Evolutionary conservation across 2,113 vertebrate species (phyloP), one percentile per base, ranked within the genome.

Genomic region (Phrynosoma blainvillii): DNA sequence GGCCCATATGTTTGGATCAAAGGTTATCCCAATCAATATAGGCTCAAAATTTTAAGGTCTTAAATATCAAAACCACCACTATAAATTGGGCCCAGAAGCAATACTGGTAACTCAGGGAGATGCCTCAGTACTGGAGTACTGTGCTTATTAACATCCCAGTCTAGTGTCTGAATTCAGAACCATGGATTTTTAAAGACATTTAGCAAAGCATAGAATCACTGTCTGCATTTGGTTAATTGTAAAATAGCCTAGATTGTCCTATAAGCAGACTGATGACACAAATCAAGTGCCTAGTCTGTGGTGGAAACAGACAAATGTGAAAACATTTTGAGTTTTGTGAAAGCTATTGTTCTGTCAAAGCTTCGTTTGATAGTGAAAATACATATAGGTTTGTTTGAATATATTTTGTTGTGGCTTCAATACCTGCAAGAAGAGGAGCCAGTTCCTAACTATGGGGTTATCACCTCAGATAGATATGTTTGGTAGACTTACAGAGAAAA

Each of bases 341-440:
- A 88, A 92, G 89, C 79, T 86, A 25, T 89, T 82, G 90, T 86
- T 88, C 87, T 23, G 42, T 92, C 79, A 86, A 87, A 90, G 56
- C 86, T 94, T 91, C 83, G 82, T 81, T 88, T 85, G 84, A 66
- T 71, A 76, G 89, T 83, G 56, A 59, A 82, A 78, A 90, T 79
- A 65, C 70, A 87, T 84, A 88, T 2, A 20, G 2, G 56, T 65
- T 82, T 90, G 74, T 59, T 83, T 80, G 40, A 92, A 82, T 0
- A 85, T 93, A 86, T 5, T 92, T 90, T 47, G 86, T 30, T 81
- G 36, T 89, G 89, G 90, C 75, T 93, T 86, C 87, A 94, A 89
- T 91, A 92, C 30, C 73, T 90, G 23, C 40, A 89, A 79, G 84
- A 94, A 78, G 91, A 59, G 82, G 90, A 86, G 62, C 4, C 71